phyloP scores from a whole-genome alignment of 2,888 invertebrate genomes.

The Hyalella azteca region DNA sequence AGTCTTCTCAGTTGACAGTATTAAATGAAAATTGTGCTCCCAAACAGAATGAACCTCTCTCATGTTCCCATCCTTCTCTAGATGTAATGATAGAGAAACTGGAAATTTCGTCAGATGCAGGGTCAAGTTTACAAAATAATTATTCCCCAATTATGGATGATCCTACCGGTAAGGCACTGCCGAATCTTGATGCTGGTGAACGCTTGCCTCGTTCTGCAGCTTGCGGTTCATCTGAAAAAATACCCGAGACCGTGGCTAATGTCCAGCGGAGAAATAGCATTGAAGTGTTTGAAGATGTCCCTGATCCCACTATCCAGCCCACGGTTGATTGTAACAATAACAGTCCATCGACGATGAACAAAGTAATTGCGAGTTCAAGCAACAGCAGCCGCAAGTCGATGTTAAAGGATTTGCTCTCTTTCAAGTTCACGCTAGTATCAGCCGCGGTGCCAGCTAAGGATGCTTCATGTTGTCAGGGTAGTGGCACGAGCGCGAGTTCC shows the following conservation, averaged over 20 bases:
- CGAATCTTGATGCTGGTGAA: too few relatives aligned
- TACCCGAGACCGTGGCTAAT: too few relatives aligned
- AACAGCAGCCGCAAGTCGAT: background rate
- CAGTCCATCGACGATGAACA: background rate
- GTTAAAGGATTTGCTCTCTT: background rate
- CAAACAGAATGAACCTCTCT: background rate
- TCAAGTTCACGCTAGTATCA: background rate
- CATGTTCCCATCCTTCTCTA: conserved; percentile 16
- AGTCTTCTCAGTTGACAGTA: background rate
- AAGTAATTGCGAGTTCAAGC: background rate
- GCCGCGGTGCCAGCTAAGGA: background rate
- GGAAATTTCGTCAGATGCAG: background rate
- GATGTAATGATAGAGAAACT: background rate
- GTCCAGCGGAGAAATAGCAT: too few relatives aligned
- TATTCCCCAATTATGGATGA: too few relatives aligned
- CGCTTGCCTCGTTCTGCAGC: too few relatives aligned
- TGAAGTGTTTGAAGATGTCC: too few relatives aligned
- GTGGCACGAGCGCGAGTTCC: too few relatives aligned
- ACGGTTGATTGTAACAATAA: background rate
- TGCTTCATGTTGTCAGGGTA: too few relatives aligned
- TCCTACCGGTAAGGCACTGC: too few relatives aligned
- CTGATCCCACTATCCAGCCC: too few relatives aligned
- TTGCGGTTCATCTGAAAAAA: too few relatives aligned
- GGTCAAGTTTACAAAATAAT: too few relatives aligned
- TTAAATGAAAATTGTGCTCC: background rate